Conservation (phyloP, 1,140 invertebrate species). For the Tribolium castaneum region DNA sequence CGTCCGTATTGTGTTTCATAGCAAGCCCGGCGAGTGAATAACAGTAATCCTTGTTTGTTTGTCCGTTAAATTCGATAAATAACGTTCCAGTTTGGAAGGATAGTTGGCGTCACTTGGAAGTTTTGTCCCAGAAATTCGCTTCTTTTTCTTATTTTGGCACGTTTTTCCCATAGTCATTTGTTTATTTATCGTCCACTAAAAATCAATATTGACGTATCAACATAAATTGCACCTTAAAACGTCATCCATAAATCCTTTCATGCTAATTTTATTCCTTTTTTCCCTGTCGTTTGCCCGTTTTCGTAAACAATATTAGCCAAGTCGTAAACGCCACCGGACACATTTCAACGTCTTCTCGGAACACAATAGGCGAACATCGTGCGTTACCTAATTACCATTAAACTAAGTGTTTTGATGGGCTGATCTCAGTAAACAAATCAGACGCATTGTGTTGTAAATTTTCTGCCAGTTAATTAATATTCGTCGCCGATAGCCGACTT, state of each 20-base stretch:
- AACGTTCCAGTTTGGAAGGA: slow-evolving; percentile 29
- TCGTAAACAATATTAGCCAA: slow-evolving; percentile 24
- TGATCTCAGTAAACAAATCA: slow-evolving; percentile 28
- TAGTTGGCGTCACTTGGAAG: slow-evolving; percentile 21
- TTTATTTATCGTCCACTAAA: slow-evolving; percentile 37
- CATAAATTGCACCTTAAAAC: slow-evolving; percentile 43
- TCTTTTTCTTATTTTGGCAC: slow-evolving; percentile 12
- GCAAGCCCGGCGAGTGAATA: not conserved
- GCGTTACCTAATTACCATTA: slow-evolving; percentile 3
- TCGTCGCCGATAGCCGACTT: slow-evolving; percentile 10
- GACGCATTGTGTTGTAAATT: slow-evolving; percentile 9
- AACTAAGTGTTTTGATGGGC: slow-evolving; percentile 6
- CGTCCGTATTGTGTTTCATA: not conserved
- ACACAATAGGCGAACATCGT: not conserved
- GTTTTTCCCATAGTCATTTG: slow-evolving; percentile 18
- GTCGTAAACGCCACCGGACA: slow-evolving; percentile 8
- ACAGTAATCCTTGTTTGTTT: slow-evolving; percentile 30
- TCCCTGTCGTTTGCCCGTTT: not conserved
- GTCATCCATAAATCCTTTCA: slow-evolving; percentile 36
- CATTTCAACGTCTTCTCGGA: not conserved
- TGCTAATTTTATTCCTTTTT: slow-evolving; percentile 37
- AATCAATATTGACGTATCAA: slow-evolving; percentile 41
- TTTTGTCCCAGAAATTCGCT: not conserved
- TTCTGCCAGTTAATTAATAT: slow-evolving; percentile 21
- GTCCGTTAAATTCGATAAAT: slow-evolving; percentile 32